Percentiles rank a stretch among this genome's conserved stretches.
These are phyloP conservation scores for Aphelinus certus DNA, from an alignment of 1,140 invertebrate genomes.

Conservation along the genomic window DNA sequence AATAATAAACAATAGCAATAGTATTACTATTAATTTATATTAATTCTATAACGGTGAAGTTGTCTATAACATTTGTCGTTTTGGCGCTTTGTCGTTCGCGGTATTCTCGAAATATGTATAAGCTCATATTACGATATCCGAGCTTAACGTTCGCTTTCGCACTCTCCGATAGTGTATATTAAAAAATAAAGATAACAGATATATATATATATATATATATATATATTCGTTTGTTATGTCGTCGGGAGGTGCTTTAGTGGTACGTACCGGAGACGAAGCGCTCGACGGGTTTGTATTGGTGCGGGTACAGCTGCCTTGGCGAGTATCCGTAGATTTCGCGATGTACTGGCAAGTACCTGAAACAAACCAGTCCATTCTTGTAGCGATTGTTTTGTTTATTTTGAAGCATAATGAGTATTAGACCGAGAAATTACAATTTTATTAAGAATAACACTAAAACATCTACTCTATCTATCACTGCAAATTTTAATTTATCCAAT, in stretches of 20 bases:
- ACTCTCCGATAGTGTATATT: slow-evolving; percentile 9
- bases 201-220: not conserved
- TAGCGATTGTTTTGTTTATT: slow-evolving; percentile 21
- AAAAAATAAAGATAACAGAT: slow-evolving; percentile 15
- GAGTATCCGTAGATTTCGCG: slow-evolving; percentile 89
- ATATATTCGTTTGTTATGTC: slow-evolving; percentile 20
- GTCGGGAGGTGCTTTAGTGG: slow-evolving; percentile 63
- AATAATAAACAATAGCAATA: not conserved
- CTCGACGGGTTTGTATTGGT: slow-evolving; percentile 82
- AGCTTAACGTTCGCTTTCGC: slow-evolving; percentile 20
- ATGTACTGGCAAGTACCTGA: slow-evolving; percentile 82
- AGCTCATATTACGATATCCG: slow-evolving; percentile 33
- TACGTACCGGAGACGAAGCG: slow-evolving; percentile 87
- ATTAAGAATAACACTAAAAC: slow-evolving; percentile 4
- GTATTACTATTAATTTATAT: slow-evolving; percentile 2
- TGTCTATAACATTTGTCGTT: slow-evolving; percentile 5
- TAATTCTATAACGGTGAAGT: slow-evolving; percentile 9
- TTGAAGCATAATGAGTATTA: slow-evolving; percentile 3
- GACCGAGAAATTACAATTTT: slow-evolving; percentile 1
- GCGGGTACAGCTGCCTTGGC: slow-evolving; percentile 84
- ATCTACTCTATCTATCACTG: not conserved
- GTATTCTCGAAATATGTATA: slow-evolving; percentile 37
- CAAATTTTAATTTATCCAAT: no score
- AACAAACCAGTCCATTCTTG: slow-evolving; percentile 12
- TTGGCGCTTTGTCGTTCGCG: slow-evolving; percentile 14